Conservation (phyloP, 64 coral and sea anemone species). For the Dendronephthya gigantea region DNA sequence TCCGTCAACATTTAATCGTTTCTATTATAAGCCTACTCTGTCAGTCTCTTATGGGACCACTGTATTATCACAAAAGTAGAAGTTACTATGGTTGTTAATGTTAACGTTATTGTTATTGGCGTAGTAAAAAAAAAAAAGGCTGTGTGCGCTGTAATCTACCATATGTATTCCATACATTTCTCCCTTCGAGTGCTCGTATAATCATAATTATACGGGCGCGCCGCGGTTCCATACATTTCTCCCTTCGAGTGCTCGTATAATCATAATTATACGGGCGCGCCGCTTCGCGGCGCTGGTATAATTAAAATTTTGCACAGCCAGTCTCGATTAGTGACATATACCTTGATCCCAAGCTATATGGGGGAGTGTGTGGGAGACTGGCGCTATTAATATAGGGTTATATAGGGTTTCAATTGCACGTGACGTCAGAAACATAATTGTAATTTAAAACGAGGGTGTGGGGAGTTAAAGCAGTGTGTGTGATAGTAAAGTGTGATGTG, state of each 20-base stretch:
- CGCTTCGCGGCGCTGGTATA: too few relatives aligned
- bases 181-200: neutral
- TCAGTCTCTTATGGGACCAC: neutral
- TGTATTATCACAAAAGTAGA: neutral
- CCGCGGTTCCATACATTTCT: conserved; percentile 24
- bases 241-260: neutral
- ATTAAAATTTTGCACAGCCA: too few relatives aligned
- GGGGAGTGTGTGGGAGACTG: too few relatives aligned
- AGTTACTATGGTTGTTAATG: neutral
- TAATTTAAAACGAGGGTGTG: too few relatives aligned
- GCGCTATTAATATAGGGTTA: too few relatives aligned
- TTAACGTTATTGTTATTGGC: neutral
- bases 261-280: neutral
- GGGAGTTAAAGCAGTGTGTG: too few relatives aligned
- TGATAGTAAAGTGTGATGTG: too few relatives aligned
- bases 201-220: neutral
- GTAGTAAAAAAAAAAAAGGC: too few relatives aligned
- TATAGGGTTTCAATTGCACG: too few relatives aligned
- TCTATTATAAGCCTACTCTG: conserved; percentile 15
- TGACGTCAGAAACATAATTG: too few relatives aligned
- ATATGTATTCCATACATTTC: conserved; percentile 18
- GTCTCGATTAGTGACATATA: too few relatives aligned
- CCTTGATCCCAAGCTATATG: too few relatives aligned
- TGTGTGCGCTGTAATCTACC: conserved; percentile 3
- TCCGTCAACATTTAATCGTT: conserved; percentile 26